These are phyloP conservation scores for Alectura lathami DNA, from an alignment of 2,113 vertebrate genomes.

Conservation along the genomic window DNA sequence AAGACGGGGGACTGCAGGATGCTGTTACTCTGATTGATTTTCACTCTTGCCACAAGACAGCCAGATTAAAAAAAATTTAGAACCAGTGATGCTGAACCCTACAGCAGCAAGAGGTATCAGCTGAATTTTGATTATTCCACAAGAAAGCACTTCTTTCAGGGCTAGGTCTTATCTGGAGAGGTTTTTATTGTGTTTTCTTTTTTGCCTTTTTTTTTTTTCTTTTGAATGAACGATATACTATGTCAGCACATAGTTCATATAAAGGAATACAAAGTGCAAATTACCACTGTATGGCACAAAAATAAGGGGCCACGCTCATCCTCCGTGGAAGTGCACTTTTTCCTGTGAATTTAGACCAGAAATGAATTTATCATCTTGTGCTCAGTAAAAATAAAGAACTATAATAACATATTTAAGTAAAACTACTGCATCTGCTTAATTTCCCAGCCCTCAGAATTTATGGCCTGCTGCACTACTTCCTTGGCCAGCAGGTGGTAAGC, in stretches of 20 bases:
- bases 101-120: constrained; percentile 58
- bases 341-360: not conserved
- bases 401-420: constrained; percentile 21
- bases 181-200: not conserved
- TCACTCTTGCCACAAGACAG: constrained; percentile 82
- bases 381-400: not conserved
- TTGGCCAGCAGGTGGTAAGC: constrained; percentile 60
- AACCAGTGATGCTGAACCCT: constrained; percentile 56
- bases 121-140: constrained; percentile 63
- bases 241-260: not conserved
- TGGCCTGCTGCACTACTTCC: not conserved
- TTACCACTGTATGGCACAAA: not conserved
- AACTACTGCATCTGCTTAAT: constrained; percentile 57
- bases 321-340: not conserved
- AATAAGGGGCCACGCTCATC: not conserved
- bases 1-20: constrained; percentile 72
- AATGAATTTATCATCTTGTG: not conserved
- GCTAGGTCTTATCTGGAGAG: constrained; percentile 8
- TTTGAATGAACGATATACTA: not conserved
- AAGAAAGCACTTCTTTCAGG: constrained; percentile 38
- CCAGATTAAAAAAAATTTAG: constrained; percentile 79
- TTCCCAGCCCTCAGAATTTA: constrained; percentile 21
- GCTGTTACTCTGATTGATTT: constrained; percentile 86
- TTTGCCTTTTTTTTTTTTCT: no score
- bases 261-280: not conserved